A percentile compares a stretch with the other conserved stretches of the same genome.
phyloP scores from a whole-genome alignment of 2,113 vertebrate genomes.

The Nothobranchius kuhntae region DNA sequence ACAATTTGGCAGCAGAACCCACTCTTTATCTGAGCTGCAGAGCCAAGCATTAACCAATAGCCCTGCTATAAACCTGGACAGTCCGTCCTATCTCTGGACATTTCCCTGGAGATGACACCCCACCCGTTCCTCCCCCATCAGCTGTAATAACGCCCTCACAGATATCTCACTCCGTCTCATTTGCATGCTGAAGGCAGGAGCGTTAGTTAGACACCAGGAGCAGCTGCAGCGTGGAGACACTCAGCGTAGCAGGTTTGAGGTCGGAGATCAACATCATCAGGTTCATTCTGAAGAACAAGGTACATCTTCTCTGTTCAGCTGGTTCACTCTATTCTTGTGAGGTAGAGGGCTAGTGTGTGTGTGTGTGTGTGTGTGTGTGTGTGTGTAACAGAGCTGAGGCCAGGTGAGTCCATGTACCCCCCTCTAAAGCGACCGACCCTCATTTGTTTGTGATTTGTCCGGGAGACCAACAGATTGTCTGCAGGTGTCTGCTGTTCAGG shows the following conservation, averaged over 20 bases:
- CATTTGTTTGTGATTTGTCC: neutral
- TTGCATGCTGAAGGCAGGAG: constrained; percentile 43
- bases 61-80: constrained; percentile 62
- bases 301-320: neutral
- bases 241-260: neutral
- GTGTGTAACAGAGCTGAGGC: too few species aligned
- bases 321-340: neutral
- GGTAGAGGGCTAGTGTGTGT: too few species aligned
- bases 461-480: constrained; percentile 55
- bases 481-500: constrained; percentile 62
- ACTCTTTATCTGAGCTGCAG: constrained; percentile 44
- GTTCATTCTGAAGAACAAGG: neutral
- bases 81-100: constrained; percentile 40
- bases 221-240: constrained; percentile 11
- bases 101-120: constrained; percentile 49
- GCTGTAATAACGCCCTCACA: constrained; percentile 59
- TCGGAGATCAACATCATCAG: constrained; percentile 26
- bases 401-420: too few species aligned
- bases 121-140: constrained; percentile 45
- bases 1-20: constrained; percentile 25
- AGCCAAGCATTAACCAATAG: constrained; percentile 69
- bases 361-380: constrained; percentile 25
- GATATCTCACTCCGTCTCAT: constrained; percentile 17
- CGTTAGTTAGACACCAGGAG: constrained; percentile 26
- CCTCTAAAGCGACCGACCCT: too few species aligned